A percentile compares a stretch with the other conserved stretches of the same genome.
phyloP scores from a whole-genome alignment of 2,888 invertebrate genomes.

The Scaptomyza flava region DNA sequence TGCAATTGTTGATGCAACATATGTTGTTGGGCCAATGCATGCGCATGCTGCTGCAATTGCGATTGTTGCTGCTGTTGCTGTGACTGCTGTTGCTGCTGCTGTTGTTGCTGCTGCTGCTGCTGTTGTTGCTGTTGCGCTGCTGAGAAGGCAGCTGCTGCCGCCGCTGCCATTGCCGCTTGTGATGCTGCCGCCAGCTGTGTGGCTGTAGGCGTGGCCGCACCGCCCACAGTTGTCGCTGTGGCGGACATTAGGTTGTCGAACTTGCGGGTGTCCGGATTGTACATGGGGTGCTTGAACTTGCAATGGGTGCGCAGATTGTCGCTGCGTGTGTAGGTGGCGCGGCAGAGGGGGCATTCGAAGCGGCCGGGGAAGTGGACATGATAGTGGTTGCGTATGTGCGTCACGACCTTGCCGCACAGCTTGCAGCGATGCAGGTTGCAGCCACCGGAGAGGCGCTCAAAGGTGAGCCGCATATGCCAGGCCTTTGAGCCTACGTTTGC shows the following conservation, averaged over 20 bases:
- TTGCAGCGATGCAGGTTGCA: slow-evolving; percentile 97
- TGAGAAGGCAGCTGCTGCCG: slow-evolving; percentile 83
- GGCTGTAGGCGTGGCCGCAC: slow-evolving; percentile 86
- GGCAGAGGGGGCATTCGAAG: slow-evolving; percentile 96
- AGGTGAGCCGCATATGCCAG: slow-evolving; percentile 97
- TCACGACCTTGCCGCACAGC: slow-evolving; percentile 97
- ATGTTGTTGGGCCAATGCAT: slow-evolving; percentile 69
- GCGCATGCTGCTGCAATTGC: slow-evolving; percentile 75
- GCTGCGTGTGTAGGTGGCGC: slow-evolving; percentile 95
- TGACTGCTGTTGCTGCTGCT: slow-evolving; percentile 71
- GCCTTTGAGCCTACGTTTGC: slow-evolving; percentile 90
- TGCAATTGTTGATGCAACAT: slow-evolving; percentile 73
- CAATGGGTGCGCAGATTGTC: slow-evolving; percentile 96
- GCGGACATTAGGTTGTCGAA: slow-evolving; percentile 90
- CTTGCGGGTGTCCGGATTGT: slow-evolving; percentile 94
- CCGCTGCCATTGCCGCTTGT: slow-evolving; percentile 84
- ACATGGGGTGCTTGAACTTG: slow-evolving; percentile 96
- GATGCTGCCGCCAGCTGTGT: slow-evolving; percentile 85
- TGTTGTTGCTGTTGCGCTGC: slow-evolving; percentile 81
- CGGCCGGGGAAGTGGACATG: slow-evolving; percentile 97
- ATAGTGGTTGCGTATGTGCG: slow-evolving; percentile 97
- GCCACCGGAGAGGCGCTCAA: slow-evolving; percentile 96
- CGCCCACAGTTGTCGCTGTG: slow-evolving; percentile 82
- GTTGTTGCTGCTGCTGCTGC: slow-evolving; percentile 79
- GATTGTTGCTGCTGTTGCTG: slow-evolving; percentile 69